phyloP scores from a whole-genome alignment of 2,113 vertebrate genomes.

The Benitochromis conjunctus region DNA sequence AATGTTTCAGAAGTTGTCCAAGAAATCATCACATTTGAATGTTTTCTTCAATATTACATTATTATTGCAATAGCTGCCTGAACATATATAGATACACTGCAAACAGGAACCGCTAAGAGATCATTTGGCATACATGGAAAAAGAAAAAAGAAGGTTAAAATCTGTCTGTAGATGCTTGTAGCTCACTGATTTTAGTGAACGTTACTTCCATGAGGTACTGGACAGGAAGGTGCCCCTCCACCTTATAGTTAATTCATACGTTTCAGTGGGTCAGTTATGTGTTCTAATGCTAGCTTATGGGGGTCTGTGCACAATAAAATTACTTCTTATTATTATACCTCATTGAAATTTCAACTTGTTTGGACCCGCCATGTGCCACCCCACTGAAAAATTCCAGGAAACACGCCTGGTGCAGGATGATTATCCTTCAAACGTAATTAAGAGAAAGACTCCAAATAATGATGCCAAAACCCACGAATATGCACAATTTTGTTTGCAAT shows the following conservation, averaged over 20 bases:
- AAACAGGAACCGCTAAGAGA: rapidly evolving
- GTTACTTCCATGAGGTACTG: rapidly evolving
- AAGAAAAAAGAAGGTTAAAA: not conserved
- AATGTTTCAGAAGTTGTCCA: rapidly evolving
- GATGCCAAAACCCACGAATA: rapidly evolving
- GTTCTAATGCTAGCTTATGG: not conserved
- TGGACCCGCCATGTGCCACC: not conserved
- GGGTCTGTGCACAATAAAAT: not conserved
- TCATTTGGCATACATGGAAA: not conserved
- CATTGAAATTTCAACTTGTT: not conserved
- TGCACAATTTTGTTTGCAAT: not conserved
- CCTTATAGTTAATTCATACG: not conserved
- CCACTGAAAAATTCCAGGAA: not conserved
- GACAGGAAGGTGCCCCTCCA: not conserved
- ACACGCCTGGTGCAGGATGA: not conserved
- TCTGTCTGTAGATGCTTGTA: rapidly evolving
- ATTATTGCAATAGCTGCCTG: not conserved
- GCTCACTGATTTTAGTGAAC: not conserved
- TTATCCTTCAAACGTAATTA: not conserved
- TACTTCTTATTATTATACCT: not conserved
- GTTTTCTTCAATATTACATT: not conserved
- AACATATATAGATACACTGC: not conserved
- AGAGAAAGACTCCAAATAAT: not conserved
- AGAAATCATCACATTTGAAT: not conserved
- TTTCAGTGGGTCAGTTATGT: not conserved